Base-by-base conservation (phyloP, 1,140 invertebrate genomes). In the Anastrepha obliqua region DNA sequence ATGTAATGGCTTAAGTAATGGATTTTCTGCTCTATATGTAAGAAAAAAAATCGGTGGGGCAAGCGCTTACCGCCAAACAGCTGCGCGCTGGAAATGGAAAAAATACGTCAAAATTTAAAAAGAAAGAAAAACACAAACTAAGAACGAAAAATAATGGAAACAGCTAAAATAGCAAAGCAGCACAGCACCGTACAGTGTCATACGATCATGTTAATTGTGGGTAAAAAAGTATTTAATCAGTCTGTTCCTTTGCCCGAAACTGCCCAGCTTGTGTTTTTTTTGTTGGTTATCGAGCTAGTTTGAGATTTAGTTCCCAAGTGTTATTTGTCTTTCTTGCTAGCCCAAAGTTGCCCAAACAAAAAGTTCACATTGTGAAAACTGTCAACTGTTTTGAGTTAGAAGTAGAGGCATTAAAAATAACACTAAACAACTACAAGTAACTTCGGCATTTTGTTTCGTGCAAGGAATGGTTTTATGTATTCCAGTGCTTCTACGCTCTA, bases 11-110 rank as follows among this genome's bases (percentile, higher is more conserved):
- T 51, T 81, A 55, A 17, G 74, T 55, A 81, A 81, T 81, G 74
- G 47, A 81, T 81, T 81, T 81, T 55, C 74, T 81, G 74, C 74
- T 81, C 74, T 55, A 81, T 81, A 81, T 81, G 47, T 81, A 81
- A 55, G 47, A 42, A 13, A 47, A 74, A 74, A 42, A 74, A 3
- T 58, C n/a, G 64, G 3, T 67, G 60, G 0, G 60, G 4, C n/a
- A 62, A 62, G 15, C 67, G 47, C 20, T 81, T 81, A 55, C 47
- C 74, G 47, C 44, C 74, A 81, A 81, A 51, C 74, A 81, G 74
- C 74, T 81, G 74, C 47, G 15, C 44, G 20, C 47, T 81, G 17
- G 6, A 58, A 42, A 55, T 81, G 44, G 11, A 81, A 42, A 81
- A 81, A 81, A 29, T 17, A 55, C 15, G 13, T 62, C 13, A 55